A percentile compares a stretch with the other conserved stretches of the same genome.
phyloP scores from a whole-genome alignment of 1,140 invertebrate species.

The Dendroctonus valens region DNA sequence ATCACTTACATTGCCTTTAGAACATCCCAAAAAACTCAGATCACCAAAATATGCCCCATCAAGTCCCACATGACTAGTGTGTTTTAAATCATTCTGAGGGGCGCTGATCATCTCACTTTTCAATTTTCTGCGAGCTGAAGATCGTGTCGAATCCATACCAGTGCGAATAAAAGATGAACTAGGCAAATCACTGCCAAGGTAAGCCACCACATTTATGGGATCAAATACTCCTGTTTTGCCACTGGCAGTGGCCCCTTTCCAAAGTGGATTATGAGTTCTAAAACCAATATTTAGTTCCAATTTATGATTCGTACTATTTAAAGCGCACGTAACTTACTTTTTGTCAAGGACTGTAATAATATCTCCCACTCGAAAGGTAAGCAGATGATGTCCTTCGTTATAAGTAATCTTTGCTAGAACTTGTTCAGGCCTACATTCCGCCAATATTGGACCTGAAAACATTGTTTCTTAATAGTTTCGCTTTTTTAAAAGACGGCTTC shows the following conservation, averaged over 20 bases:
- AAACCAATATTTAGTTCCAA: background rate
- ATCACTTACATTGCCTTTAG: conserved; percentile 55
- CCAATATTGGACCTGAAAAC: conserved; percentile 58
- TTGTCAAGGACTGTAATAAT: conserved; percentile 93
- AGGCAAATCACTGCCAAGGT: conserved; percentile 78
- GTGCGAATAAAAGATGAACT: conserved; percentile 52
- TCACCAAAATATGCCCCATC: conserved; percentile 97
- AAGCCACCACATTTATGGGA: conserved; percentile 85
- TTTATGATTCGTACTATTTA: too few species aligned
- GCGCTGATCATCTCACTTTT: conserved; percentile 93
- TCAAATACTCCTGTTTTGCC: conserved; percentile 89
- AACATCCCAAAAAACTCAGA: conserved; percentile 78
- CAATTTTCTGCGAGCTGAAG: conserved; percentile 67
- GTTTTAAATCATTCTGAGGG: conserved; percentile 95
- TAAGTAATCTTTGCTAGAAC: conserved; percentile 57
- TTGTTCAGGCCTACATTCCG: conserved; percentile 88
- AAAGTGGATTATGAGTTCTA: conserved; percentile 57
- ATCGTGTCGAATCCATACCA: conserved; percentile 53
- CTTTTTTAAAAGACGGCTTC: background rate
- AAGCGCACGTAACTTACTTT: conserved; percentile 55
- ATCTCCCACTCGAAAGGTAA: conserved; percentile 84
- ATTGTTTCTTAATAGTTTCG: background rate
- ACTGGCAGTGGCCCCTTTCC: conserved; percentile 82
- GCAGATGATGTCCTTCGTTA: conserved; percentile 60
- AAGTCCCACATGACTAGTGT: conserved; percentile 92